These are phyloP conservation scores for Noctua comes DNA, from an alignment of 2,888 invertebrate genomes.

Conservation along the genomic window DNA sequence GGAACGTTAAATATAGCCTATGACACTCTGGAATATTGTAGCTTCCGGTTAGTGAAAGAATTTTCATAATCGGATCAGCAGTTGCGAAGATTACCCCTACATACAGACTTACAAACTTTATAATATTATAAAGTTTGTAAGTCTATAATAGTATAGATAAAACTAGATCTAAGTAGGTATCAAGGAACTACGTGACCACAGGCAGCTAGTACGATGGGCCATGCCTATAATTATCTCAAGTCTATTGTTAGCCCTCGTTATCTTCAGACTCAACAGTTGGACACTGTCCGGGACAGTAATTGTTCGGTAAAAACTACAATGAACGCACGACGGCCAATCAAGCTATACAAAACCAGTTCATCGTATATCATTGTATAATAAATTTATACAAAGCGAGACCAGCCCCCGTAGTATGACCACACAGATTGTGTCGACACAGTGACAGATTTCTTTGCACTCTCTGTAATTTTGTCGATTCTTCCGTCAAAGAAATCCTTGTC, in stretches of 20 bases:
- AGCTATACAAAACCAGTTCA: too few species aligned
- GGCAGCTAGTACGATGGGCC: not conserved
- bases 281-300: not conserved
- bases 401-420: too few species aligned
- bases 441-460: too few species aligned
- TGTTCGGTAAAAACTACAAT: slow-evolving; percentile 16
- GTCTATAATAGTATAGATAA: not conserved
- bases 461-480: too few species aligned
- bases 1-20: not conserved
- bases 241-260: slow-evolving; percentile 32
- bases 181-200: slow-evolving; percentile 25
- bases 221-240: slow-evolving; percentile 3
- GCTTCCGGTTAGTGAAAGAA: not conserved
- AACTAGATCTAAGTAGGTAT: not conserved
- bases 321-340: too few species aligned
- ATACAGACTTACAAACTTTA: too few species aligned
- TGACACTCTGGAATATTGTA: too few species aligned
- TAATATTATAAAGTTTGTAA: too few species aligned
- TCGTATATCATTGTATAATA: too few species aligned
- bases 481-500: too few species aligned
- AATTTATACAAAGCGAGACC: too few species aligned
- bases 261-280: slow-evolving; percentile 10
- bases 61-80: not conserved
- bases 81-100: not conserved
- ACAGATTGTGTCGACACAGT: too few species aligned